Percentiles rank a stretch among this genome's conserved stretches.
These are phyloP conservation scores for Formica selysi DNA, from an alignment of 1,140 invertebrate species.

Conservation along the genomic window DNA sequence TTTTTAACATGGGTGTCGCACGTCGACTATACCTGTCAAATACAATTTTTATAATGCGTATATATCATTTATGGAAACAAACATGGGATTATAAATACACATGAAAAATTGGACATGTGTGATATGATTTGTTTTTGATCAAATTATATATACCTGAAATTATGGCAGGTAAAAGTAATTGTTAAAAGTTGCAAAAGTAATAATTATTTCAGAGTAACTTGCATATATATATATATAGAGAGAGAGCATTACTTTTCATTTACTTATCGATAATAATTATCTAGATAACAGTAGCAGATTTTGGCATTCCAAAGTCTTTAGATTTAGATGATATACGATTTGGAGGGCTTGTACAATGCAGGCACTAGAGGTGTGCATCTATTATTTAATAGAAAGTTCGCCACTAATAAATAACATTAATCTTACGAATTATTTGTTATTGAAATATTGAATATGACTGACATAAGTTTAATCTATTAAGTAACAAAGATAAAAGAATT, in stretches of 20 bases:
- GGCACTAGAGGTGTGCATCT: too few relatives aligned
- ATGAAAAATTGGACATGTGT: not conserved
- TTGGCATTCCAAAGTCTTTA: too few relatives aligned
- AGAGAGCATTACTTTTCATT: too few relatives aligned
- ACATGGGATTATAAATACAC: not conserved
- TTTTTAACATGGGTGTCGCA: not conserved
- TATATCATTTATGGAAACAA: not conserved
- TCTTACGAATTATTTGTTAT: not conserved
- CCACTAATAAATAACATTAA: not conserved
- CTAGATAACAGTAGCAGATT: not conserved
- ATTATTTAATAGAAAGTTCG: too few relatives aligned
- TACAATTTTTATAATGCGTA: not conserved
- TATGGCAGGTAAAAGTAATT: not conserved
- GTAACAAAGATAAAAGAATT: constrained; percentile 35
- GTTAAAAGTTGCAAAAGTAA: too few relatives aligned
- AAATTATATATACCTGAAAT: not conserved
- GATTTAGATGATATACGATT: too few relatives aligned
- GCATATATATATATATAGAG: too few relatives aligned
- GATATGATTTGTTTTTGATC: not conserved
- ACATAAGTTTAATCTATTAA: not conserved
- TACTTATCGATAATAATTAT: constrained; percentile 20
- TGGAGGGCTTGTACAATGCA: too few relatives aligned
- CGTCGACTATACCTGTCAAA: not conserved
- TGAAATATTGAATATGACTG: not conserved
- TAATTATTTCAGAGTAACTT: too few relatives aligned